Evolutionary conservation across 2,888 invertebrate genomes (phyloP).

Genomic region (Amiota communis): DNA sequence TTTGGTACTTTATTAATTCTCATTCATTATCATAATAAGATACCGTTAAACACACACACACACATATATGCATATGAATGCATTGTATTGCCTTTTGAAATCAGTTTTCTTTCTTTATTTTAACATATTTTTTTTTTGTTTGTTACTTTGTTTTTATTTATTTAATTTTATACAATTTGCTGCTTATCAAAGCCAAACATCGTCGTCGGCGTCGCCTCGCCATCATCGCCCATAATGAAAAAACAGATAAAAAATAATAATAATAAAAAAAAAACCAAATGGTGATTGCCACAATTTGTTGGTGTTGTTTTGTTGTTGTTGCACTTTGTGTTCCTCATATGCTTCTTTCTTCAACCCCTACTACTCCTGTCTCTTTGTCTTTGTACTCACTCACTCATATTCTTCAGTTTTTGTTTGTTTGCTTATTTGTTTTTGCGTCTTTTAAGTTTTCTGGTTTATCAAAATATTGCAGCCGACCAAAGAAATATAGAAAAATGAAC

Average conservation of each 20-base stretch:
- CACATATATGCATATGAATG: not conserved
- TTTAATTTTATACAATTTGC: not conserved
- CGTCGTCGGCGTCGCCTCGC: too few relatives aligned
- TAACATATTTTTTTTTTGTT: slow-evolving; percentile 15
- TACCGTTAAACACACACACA: too few relatives aligned
- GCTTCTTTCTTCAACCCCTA: not conserved
- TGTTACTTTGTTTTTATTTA: not conserved
- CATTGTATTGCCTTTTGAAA: slow-evolving; percentile 18
- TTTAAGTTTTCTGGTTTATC: too few relatives aligned
- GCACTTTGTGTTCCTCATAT: slow-evolving; percentile 4
- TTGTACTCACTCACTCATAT: too few relatives aligned
- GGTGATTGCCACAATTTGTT: slow-evolving; percentile 4
- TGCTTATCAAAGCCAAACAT: slow-evolving; percentile 2
- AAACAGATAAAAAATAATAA: too few relatives aligned
- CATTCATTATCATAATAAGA: too few relatives aligned
- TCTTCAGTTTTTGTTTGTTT: not conserved
- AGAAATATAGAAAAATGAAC: too few relatives aligned
- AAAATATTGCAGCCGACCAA: too few relatives aligned
- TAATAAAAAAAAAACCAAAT: too few relatives aligned
- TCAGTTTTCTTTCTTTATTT: slow-evolving; percentile 27
- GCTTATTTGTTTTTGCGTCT: slow-evolving; percentile 15
- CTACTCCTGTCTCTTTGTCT: not conserved
- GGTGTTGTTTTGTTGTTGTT: not conserved
- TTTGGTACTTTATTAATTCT: too few relatives aligned
- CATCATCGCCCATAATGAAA: too few relatives aligned